Evolutionary conservation across 1,140 invertebrate species (phyloP).

Genomic region (Zaprionus tsacasi): DNA sequence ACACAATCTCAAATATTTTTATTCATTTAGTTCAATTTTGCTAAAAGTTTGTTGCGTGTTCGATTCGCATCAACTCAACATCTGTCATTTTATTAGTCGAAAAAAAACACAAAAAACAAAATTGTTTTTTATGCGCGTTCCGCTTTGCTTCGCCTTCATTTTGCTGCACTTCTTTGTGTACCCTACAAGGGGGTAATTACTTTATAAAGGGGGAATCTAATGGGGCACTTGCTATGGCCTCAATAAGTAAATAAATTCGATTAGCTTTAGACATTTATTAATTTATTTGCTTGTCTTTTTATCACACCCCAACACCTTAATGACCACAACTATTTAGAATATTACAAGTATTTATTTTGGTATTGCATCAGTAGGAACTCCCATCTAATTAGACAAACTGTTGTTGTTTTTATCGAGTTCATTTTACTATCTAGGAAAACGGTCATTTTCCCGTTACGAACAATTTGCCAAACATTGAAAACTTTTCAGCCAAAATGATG

Average conservation of each 20-base stretch:
- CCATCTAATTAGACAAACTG: neutral
- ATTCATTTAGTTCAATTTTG: slow-evolving; percentile 53
- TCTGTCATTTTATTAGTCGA: slow-evolving; percentile 65
- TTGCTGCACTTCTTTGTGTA: neutral
- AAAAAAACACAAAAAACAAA: slow-evolving; percentile 74
- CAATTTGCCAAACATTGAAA: neutral
- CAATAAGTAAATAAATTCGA: neutral
- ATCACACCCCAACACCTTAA: slow-evolving; percentile 32
- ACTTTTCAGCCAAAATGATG: slow-evolving; percentile 38
- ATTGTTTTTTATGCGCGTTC: slow-evolving; percentile 72
- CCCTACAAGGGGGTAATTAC: slow-evolving; percentile 1
- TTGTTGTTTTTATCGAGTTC: neutral
- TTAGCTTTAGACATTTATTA: slow-evolving; percentile 27
- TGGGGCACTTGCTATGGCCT: no score
- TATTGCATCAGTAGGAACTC: neutral
- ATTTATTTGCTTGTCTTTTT: slow-evolving; percentile 29
- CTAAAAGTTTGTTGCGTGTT: slow-evolving; percentile 77
- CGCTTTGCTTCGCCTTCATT: slow-evolving; percentile 13
- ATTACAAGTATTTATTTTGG: slow-evolving; percentile 13
- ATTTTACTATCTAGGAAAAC: slow-evolving; percentile 3
- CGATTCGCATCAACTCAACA: slow-evolving; percentile 65
- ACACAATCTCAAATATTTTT: slow-evolving; percentile 14
- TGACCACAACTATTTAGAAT: slow-evolving; percentile 15
- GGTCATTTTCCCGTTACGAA: neutral
- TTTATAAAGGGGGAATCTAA: neutral